Base-by-base conservation (phyloP, 2,888 invertebrate species). In the Timema cristinae region DNA sequence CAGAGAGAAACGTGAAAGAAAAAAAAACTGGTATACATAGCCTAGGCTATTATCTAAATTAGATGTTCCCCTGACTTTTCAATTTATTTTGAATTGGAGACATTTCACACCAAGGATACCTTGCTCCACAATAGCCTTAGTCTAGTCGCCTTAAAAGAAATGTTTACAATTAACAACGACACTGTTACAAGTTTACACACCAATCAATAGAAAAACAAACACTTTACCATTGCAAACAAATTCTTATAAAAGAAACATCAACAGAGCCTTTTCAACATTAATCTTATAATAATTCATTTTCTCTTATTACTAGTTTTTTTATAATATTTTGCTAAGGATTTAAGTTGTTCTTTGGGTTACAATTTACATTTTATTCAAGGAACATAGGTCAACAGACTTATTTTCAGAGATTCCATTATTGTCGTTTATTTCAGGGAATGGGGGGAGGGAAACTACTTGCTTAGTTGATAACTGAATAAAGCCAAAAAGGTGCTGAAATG, bases 81-180 rank as follows among this genome's bases (percentile, higher is more conserved):
- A 71, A 68, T 71, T 56, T 72, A 73, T 13, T 71, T 52, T 71
- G 67, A 67, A 68, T 67, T 69, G 67, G 68, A 70, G 71, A 50
- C 72, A 73, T 72, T 75, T 75, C 75, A 75, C 71, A 73, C 75
- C 75, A 75, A 75, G 75, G 75, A 75, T 74, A 59, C 63, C 73
- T 75, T 75, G 71, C 54, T 69, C 47, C 51, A 48, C 63, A 63
- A 48, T 48, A 47, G 63, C 63, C 63, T 63, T 32, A 32, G 32
- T n/a, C 63, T 47, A 63, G 32, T 63, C 63, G 48, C 48, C 32
- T 63, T 63, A n/a, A 63, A 63, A 63, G 32, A 63, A 32, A 63
- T 13, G 11, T 63, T 63, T 9, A 10, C 48, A 63, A 32, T 59
- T 47, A 63, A 32, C 32, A 32, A 32, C 32, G 32, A 32, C 32